Conservation (phyloP, 1,140 invertebrate genomes). For the Eurosta solidaginis region DNA sequence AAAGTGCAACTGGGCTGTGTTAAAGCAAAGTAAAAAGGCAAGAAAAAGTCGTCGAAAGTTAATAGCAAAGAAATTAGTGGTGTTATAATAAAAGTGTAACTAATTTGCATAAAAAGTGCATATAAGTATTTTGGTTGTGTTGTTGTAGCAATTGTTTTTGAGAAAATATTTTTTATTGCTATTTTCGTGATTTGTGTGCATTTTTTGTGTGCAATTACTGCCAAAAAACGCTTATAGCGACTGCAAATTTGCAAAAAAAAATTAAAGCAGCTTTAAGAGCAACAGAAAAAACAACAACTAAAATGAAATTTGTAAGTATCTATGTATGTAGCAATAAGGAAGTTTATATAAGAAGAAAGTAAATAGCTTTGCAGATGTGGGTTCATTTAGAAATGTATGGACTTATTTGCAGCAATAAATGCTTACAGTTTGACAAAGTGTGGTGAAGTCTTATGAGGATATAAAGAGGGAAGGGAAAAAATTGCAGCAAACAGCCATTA, state of each 20-base stretch:
- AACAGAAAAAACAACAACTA: conserved; percentile 39
- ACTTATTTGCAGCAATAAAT: too few relatives aligned
- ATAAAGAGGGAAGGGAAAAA: too few relatives aligned
- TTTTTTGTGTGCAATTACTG: conserved; percentile 1
- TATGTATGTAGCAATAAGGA: conserved; percentile 48
- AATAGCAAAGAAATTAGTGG: neutral
- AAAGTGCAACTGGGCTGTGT: conserved; percentile 11
- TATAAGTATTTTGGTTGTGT: neutral
- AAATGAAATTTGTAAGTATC: conserved; percentile 58
- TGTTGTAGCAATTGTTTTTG: conserved; percentile 14
- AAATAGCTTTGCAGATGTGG: too few relatives aligned
- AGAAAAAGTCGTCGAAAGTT: neutral
- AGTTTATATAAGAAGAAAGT: neutral
- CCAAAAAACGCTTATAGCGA: neutral
- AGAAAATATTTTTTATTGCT: neutral
- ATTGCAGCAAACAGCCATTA: too few relatives aligned
- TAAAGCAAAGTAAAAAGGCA: neutral
- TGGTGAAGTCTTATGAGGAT: too few relatives aligned
- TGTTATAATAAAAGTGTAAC: conserved; percentile 6
- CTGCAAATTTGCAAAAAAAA: neutral
- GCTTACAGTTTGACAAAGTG: too few relatives aligned
- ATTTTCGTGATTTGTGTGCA: conserved; percentile 19
- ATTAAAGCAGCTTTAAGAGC: conserved; percentile 33
- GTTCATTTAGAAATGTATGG: too few relatives aligned
- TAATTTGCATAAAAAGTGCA: conserved; percentile 24